These are phyloP conservation scores for Eupristina koningsbergeri DNA, from an alignment of 1,140 invertebrate genomes.

Conservation along the genomic window DNA sequence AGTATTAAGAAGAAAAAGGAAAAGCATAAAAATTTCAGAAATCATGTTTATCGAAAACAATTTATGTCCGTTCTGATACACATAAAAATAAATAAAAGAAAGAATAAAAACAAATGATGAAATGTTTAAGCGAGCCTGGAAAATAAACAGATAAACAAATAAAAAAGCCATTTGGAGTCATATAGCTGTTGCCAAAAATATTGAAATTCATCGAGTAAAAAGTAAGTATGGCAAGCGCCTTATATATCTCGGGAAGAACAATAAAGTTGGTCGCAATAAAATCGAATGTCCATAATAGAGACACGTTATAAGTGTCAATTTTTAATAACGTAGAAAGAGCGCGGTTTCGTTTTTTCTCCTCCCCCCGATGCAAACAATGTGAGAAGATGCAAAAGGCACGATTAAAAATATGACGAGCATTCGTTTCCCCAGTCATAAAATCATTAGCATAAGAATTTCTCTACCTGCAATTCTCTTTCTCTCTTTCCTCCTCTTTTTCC, in stretches of 20 bases:
- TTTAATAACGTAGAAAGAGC: constrained; percentile 55
- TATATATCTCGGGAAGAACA: not conserved
- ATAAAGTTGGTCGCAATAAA: constrained; percentile 32
- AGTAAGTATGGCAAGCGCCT: not conserved
- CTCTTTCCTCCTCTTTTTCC: constrained; percentile 23
- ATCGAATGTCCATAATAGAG: constrained; percentile 27
- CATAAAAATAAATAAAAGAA: no score
- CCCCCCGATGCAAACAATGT: constrained; percentile 37
- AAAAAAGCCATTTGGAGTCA: not conserved
- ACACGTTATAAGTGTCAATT: constrained; percentile 38
- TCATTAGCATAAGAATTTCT: constrained; percentile 75
- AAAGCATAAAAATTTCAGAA: no score
- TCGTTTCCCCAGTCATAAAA: constrained; percentile 75
- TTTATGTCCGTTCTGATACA: no score
- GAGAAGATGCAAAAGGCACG: constrained; percentile 65
- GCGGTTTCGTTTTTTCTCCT: not conserved
- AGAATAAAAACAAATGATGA: no score
- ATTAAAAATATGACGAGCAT: constrained; percentile 75
- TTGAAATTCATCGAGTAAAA: not conserved
- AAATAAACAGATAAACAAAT: not conserved
- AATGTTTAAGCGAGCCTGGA: no score
- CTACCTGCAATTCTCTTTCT: constrained; percentile 65
- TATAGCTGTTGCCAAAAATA: not conserved
- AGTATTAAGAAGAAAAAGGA: no score
- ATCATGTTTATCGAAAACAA: no score